Base-by-base conservation (phyloP, 2,113 vertebrate genomes). In the Boleophthalmus pectinirostris region DNA sequence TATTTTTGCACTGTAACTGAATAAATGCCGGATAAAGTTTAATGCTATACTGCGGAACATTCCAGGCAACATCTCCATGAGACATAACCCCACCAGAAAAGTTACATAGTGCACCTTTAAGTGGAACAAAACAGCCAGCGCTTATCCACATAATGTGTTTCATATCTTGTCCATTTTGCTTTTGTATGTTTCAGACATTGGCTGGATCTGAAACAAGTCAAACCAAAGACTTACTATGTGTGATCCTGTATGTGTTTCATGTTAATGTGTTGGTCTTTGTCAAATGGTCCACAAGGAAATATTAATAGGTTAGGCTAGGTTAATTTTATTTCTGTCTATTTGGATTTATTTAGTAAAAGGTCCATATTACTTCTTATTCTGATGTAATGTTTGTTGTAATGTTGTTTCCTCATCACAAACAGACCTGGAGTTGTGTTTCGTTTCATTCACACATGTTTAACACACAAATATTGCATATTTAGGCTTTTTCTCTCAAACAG, bases 151-250 rank as follows among this genome's bases (percentile, higher is more conserved):
- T 82, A 79, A 89, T 80, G 63, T 53, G 69, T 83, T 82, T 87
- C 81, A 75, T 75, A 66, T 69, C 49, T 81, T 75, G 63, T 84
- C 68, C 49, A 79, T 75, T 66, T 80, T 61, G 83, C 25, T 82
- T 86, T 81, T 79, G 35, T 70, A 75, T 70, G 87, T 88, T 86
- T 88, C 72, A 85, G 74, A 72, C 53, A 72, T 79, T 90, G 83
- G 68, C 82, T 85, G 75, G 70, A 63, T 65, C 79, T 91, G 77
- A 90, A 88, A 89, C 78, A 77, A 77, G 76, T 46, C 66, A 74
- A 72, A 66, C 38, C 72, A 83, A 83, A 58, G 66, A 79, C 43
- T 56, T 23, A 4, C 79, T 71, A 80, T 72, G 73, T 85, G 82
- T 84, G 81, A 87, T 79, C 70, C 80, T 20, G 20, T 56, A 11